Percentiles rank a stretch among this genome's conserved stretches.
Conservation (phyloP, 37 sponge, comb jelly and placozoan genomes). For the Cliona cf. orientalis region DNA sequence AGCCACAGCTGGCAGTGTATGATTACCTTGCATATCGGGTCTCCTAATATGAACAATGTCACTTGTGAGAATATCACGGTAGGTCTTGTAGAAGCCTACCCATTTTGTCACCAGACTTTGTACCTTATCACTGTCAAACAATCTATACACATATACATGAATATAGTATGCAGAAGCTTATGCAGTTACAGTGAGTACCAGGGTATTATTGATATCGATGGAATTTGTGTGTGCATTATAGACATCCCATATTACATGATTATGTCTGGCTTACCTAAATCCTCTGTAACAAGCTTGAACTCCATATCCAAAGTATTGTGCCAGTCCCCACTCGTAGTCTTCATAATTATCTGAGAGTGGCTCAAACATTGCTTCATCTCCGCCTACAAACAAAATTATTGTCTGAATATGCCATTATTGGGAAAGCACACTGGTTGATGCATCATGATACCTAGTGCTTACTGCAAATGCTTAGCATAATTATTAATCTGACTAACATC, state of each 20-base stretch:
- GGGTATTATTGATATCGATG: too few relatives aligned
- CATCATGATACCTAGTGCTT: not conserved
- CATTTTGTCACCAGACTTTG: slow-evolving; percentile 52
- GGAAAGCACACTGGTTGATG: not conserved
- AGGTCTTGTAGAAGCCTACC: slow-evolving; percentile 64
- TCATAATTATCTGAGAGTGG: slow-evolving; percentile 39
- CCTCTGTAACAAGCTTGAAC: slow-evolving; percentile 71
- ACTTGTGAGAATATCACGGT: slow-evolving; percentile 70
- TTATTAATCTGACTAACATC: not conserved
- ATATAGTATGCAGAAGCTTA: too few relatives aligned
- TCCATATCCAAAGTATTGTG: slow-evolving; percentile 71
- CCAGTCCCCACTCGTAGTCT: slow-evolving; percentile 75
- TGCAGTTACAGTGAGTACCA: too few relatives aligned
- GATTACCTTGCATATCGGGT: slow-evolving; percentile 73
- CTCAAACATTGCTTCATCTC: slow-evolving; percentile 55
- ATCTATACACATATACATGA: not conserved
- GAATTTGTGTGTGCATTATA: too few relatives aligned
- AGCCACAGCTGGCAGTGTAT: too few relatives aligned
- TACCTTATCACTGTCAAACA: slow-evolving; percentile 39
- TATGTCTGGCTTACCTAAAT: not conserved
- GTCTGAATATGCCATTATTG: not conserved
- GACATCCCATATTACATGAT: not conserved
- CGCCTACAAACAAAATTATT: slow-evolving; percentile 1
- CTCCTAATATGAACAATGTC: slow-evolving; percentile 75
- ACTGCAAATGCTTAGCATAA: not conserved